phyloP scores from a whole-genome alignment of 2,797 vertebrate species.

The Acrocephalus scirpaceus region DNA sequence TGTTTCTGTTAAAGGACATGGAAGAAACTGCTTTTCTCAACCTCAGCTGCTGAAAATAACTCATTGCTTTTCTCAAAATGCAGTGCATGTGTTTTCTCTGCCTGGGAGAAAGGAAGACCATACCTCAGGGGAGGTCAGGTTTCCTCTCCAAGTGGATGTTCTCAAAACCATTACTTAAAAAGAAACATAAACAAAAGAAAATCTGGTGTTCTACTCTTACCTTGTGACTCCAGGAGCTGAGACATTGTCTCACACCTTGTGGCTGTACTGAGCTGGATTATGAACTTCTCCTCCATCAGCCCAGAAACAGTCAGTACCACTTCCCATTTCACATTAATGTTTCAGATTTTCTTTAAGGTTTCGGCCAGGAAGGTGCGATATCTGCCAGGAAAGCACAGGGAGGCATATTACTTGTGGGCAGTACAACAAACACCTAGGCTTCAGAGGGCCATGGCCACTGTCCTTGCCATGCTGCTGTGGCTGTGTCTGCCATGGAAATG shows the following conservation, averaged over 20 bases:
- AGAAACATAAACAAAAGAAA: neutral
- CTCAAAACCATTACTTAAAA: neutral
- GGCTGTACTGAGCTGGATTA: neutral
- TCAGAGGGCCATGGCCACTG: neutral
- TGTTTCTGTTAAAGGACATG: neutral
- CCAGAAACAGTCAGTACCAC: neutral
- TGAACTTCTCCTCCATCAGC: neutral
- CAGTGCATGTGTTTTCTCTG: rapidly evolving
- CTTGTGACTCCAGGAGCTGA: neutral
- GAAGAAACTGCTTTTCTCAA: neutral
- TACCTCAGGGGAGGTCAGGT: neutral
- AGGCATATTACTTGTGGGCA: neutral
- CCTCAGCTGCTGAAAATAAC: neutral
- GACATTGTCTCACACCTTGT: neutral
- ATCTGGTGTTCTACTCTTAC: neutral
- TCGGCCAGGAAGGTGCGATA: neutral
- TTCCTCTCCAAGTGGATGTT: neutral
- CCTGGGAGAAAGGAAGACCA: neutral
- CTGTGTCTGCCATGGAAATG: neutral
- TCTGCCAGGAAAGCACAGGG: neutral
- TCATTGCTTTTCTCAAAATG: neutral
- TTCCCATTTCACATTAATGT: neutral
- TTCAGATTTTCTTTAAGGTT: neutral
- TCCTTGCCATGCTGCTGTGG: neutral
- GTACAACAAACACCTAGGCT: rapidly evolving